These are phyloP conservation scores for Drosophila nigromelanica DNA, from an alignment of 1,140 invertebrate species.

Conservation along the genomic window DNA sequence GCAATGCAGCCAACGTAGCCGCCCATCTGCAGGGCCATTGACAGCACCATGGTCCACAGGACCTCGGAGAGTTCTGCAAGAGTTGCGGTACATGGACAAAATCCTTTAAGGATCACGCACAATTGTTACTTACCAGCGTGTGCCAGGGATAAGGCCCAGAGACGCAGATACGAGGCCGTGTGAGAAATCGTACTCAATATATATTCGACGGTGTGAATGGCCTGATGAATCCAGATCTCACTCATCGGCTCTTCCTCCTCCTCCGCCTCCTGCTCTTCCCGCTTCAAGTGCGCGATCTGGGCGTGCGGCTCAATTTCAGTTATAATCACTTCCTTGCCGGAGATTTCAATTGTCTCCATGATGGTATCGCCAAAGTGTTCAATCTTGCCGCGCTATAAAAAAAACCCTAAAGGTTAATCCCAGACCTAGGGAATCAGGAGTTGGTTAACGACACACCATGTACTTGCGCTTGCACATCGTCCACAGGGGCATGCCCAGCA, in stretches of 20 bases:
- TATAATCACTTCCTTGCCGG: conserved; percentile 63
- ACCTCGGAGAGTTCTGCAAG: conserved; percentile 93
- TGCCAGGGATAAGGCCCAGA: conserved; percentile 97
- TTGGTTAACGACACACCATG: conserved; percentile 21
- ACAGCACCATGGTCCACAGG: conserved; percentile 92
- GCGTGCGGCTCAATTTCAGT: conserved; percentile 58
- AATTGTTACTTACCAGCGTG: conserved; percentile 90
- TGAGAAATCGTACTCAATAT: conserved; percentile 96
- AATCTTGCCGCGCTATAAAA: conserved; percentile 8
- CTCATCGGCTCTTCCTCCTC: conserved; percentile 88
- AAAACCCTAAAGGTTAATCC: too few relatives aligned
- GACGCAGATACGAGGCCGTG: conserved; percentile 96
- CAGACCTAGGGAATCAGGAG: accelerated
- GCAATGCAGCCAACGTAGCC: conserved; percentile 76
- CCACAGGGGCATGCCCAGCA: conserved; percentile 94
- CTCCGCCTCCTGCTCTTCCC: conserved; percentile 84
- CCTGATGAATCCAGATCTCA: conserved; percentile 95
- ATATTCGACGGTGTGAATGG: conserved; percentile 98
- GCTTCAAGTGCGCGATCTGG: conserved; percentile 84
- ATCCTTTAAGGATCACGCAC: too few relatives aligned
- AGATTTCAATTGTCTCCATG: conserved; percentile 71
- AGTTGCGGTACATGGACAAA: too few relatives aligned
- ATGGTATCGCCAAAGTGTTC: conserved; percentile 48
- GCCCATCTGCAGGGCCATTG: conserved; percentile 54
- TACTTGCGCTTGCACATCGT: conserved; percentile 79